Conservation (phyloP, 2,797 vertebrate genomes). For the Paramormyrops hopkinsi region DNA sequence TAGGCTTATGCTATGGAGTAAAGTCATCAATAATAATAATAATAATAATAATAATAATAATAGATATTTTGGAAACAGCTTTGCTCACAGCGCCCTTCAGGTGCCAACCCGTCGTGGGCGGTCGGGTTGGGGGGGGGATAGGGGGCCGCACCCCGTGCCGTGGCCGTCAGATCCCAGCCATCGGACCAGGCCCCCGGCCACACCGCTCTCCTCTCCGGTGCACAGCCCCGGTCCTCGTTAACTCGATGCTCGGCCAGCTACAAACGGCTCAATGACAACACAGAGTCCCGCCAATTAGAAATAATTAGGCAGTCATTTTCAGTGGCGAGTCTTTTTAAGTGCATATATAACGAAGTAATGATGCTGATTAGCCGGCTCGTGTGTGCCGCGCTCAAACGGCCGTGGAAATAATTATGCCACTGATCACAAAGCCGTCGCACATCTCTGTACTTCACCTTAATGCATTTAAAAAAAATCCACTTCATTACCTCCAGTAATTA, state of each 20-base stretch:
- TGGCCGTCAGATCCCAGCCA: conserved; percentile 65
- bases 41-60: neutral
- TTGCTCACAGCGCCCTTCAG: neutral
- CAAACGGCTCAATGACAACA: conserved; percentile 95
- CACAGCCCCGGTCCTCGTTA: conserved; percentile 84
- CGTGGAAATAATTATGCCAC: conserved; percentile 89
- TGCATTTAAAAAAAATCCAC: conserved; percentile 98
- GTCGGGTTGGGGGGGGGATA: conserved; percentile 46
- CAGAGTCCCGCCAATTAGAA: conserved; percentile 98
- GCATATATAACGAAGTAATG: conserved; percentile 98
- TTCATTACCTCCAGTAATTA: conserved; percentile 99
- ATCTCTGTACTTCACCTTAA: conserved; percentile 99
- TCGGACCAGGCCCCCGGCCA: conserved; percentile 55
- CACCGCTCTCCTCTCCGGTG: conserved; percentile 64
- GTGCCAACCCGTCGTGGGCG: conserved; percentile 46
- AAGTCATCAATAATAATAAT: neutral
- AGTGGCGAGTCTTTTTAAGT: conserved; percentile 98
- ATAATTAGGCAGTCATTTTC: conserved; percentile 99
- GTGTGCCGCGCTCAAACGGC: conserved; percentile 86
- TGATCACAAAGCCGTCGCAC: conserved; percentile 95
- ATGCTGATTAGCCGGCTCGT: conserved; percentile 94
- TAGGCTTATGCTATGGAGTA: neutral
- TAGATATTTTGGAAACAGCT: neutral
- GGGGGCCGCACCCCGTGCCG: neutral
- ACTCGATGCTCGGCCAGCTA: conserved; percentile 80